Conservation (phyloP, 2,797 vertebrate genomes). For the Octomys mimax region DNA sequence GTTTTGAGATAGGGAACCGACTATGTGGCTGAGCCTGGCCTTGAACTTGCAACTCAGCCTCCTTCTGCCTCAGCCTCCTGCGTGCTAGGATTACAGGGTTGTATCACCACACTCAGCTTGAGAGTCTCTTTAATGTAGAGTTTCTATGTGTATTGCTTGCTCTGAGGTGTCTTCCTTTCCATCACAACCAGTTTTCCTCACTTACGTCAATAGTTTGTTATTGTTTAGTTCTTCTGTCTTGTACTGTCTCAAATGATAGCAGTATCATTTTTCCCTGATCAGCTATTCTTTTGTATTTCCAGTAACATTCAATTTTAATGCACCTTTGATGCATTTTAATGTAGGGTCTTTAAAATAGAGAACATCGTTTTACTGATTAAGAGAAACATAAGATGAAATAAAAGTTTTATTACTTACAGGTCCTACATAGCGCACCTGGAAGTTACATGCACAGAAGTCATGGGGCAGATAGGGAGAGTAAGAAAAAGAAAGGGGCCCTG, state of each 20-base stretch:
- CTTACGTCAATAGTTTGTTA: background rate
- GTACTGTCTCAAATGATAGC: background rate
- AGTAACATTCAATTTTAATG: background rate
- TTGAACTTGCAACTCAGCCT: background rate
- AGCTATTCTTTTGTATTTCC: background rate
- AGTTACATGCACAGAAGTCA: background rate
- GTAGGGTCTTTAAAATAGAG: background rate
- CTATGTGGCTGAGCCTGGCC: background rate
- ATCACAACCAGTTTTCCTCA: background rate
- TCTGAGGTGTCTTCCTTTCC: background rate
- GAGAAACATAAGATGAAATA: background rate
- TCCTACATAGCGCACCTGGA: background rate
- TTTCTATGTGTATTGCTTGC: background rate
- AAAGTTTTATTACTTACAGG: background rate
- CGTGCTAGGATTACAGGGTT: background rate
- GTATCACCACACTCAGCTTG: background rate
- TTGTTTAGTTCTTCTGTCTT: background rate
- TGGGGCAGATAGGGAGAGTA: background rate
- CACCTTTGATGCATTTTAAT: background rate
- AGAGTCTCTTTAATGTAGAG: background rate
- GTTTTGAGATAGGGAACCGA: background rate
- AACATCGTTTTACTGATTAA: background rate
- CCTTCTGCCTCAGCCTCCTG: background rate
- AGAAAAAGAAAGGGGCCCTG: background rate
- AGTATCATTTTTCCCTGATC: background rate